Percentiles rank a stretch among this genome's conserved stretches.
phyloP scores from a whole-genome alignment of 2,888 invertebrate genomes.

The Serripes groenlandicus region DNA sequence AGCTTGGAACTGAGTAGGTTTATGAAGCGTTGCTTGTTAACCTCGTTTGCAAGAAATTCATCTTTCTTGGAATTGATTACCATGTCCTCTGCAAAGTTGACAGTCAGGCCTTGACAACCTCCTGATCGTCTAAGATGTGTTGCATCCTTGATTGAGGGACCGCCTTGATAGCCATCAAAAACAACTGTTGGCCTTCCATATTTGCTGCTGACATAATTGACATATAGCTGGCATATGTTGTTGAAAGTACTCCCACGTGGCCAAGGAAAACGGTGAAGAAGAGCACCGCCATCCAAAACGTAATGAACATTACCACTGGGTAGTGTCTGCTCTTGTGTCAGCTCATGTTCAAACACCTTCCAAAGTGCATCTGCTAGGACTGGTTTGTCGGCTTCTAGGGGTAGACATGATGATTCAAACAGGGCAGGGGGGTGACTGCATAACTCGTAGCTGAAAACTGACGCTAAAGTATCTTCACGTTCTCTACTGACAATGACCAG shows the following conservation, averaged over 20 bases:
- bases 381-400: neutral
- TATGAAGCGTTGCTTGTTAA: neutral
- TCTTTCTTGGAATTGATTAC: neutral
- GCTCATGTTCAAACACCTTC: neutral
- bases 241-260: constrained; percentile 42
- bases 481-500: neutral
- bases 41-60: neutral
- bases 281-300: constrained; percentile 58
- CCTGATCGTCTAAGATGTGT: constrained; percentile 1
- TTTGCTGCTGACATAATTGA: neutral
- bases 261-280: constrained; percentile 57
- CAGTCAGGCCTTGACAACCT: neutral
- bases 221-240: neutral
- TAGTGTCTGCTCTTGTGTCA: neutral
- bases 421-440: neutral
- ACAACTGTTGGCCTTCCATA: constrained; percentile 8
- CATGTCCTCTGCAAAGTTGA: neutral
- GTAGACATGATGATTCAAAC: neutral
- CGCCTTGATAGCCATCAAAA: constrained; percentile 28
- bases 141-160: constrained; percentile 13
- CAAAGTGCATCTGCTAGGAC: neutral
- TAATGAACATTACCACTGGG: neutral
- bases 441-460: neutral
- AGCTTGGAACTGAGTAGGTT: neutral
- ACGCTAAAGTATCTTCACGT: neutral